phyloP scores from a whole-genome alignment of 2,797 vertebrate genomes.

The Todus mexicanus region DNA sequence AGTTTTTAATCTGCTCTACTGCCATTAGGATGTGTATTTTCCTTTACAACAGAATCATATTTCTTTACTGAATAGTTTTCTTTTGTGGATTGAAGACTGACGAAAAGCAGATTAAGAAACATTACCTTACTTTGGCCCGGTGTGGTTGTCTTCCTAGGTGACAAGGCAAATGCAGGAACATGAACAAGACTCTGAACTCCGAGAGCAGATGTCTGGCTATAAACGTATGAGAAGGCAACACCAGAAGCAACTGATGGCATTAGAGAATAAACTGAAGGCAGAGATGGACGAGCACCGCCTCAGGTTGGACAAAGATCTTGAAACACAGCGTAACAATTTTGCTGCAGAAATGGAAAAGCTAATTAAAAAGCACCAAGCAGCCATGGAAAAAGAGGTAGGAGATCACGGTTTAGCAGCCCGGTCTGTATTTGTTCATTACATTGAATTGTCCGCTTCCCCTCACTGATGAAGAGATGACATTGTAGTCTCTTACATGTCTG shows the following conservation, averaged over 20 bases:
- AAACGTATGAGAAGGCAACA: conserved; percentile 98
- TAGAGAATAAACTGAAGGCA: conserved; percentile 97
- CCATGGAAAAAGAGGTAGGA: conserved; percentile 97
- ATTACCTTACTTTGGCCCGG: background rate
- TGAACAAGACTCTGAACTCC: conserved; percentile 95
- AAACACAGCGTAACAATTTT: conserved; percentile 96
- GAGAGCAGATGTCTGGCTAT: conserved; percentile 98
- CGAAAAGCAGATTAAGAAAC: conserved; percentile 25
- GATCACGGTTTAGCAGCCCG: background rate
- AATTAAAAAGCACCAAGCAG: conserved; percentile 94
- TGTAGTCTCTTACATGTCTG: conserved; percentile 31
- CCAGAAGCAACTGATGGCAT: conserved; percentile 96
- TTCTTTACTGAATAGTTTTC: background rate
- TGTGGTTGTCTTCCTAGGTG: conserved; percentile 79
- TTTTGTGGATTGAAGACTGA: conserved; percentile 8
- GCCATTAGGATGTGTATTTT: conserved; percentile 1
- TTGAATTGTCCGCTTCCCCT: conserved; percentile 3
- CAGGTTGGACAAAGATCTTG: conserved; percentile 98
- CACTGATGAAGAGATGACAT: conserved; percentile 4
- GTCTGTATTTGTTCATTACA: background rate
- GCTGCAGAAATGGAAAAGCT: conserved; percentile 98
- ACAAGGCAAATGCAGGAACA: conserved; percentile 99
- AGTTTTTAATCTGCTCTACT: conserved; percentile 14
- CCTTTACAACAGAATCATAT: background rate
- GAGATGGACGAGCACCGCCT: conserved; percentile 98